phyloP scores from a whole-genome alignment of 2,888 invertebrate genomes.

The Clivina fossor region DNA sequence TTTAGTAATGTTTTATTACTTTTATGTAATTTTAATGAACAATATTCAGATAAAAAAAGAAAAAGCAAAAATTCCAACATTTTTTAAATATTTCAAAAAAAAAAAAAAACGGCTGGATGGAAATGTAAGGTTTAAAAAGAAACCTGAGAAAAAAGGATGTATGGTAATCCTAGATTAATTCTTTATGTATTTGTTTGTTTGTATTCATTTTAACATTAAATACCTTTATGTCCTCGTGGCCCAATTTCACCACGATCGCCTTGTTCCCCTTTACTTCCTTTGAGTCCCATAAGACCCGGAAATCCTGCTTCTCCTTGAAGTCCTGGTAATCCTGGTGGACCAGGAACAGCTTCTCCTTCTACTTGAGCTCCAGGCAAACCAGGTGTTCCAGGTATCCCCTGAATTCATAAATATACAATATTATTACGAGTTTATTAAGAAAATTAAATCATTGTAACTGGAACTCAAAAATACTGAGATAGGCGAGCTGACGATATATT shows the following conservation, averaged over 20 bases:
- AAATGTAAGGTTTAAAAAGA: too few relatives aligned
- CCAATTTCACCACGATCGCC: slow-evolving; percentile 48
- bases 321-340: slow-evolving; percentile 19
- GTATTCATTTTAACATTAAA: not conserved
- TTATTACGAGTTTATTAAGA: not conserved
- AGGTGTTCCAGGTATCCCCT: slow-evolving; percentile 26
- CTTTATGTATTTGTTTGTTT: not conserved
- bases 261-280: slow-evolving; percentile 43
- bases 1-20: too few relatives aligned
- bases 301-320: slow-evolving; percentile 46
- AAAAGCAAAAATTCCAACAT: too few relatives aligned
- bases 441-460: too few relatives aligned
- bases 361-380: slow-evolving; percentile 37
- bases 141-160: too few relatives aligned
- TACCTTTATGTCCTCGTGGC: slow-evolving; percentile 47
- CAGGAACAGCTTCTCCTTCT: slow-evolving; percentile 38
- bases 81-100: too few relatives aligned
- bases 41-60: too few relatives aligned
- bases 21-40: too few relatives aligned
- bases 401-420: not conserved
- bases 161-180: not conserved
- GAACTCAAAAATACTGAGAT: too few relatives aligned
- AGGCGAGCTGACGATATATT: too few relatives aligned
- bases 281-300: slow-evolving; percentile 46
- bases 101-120: too few relatives aligned